phyloP scores from a whole-genome alignment of 92 coral and sea anemone genomes.

The Isaurus tuberculatus region DNA sequence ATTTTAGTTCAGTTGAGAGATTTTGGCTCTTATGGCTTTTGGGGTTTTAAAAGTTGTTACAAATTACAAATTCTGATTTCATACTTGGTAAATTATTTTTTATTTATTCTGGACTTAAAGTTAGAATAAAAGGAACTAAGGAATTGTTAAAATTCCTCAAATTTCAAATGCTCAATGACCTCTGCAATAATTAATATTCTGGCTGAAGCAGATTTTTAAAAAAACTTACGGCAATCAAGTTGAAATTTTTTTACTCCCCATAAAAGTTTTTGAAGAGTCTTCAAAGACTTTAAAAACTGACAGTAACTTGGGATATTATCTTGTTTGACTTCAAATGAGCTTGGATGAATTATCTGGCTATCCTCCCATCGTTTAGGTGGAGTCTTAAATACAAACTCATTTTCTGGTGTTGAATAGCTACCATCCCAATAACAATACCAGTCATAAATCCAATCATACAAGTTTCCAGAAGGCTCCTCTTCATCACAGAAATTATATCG shows the following conservation, averaged over 20 bases:
- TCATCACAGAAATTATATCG: background rate
- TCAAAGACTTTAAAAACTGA: background rate
- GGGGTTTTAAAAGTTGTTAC: no score
- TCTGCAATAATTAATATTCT: no score
- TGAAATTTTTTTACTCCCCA: background rate
- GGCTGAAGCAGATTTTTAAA: no score
- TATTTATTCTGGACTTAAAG: no score
- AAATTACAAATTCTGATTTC: no score
- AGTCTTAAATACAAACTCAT: slow-evolving; percentile 11
- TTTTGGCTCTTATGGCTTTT: no score
- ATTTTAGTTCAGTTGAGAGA: no score
- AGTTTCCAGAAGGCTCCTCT: slow-evolving; percentile 3
- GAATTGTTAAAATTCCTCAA: no score
- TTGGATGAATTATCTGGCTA: background rate
- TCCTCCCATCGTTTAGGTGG: slow-evolving; percentile 13
- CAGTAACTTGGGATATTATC: background rate
- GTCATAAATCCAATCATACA: background rate
- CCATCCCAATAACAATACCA: slow-evolving; percentile 41
- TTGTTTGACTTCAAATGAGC: background rate
- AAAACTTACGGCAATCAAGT: slow-evolving; percentile 10
- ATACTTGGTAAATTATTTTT: no score
- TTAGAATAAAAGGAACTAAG: no score
- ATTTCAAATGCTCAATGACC: no score
- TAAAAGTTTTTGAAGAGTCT: background rate
- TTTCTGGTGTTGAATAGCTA: background rate